A percentile compares a stretch with the other conserved stretches of the same genome.
These are phyloP conservation scores for Lumbricus terrestris DNA, from an alignment of 2,888 invertebrate genomes.

Conservation along the genomic window DNA sequence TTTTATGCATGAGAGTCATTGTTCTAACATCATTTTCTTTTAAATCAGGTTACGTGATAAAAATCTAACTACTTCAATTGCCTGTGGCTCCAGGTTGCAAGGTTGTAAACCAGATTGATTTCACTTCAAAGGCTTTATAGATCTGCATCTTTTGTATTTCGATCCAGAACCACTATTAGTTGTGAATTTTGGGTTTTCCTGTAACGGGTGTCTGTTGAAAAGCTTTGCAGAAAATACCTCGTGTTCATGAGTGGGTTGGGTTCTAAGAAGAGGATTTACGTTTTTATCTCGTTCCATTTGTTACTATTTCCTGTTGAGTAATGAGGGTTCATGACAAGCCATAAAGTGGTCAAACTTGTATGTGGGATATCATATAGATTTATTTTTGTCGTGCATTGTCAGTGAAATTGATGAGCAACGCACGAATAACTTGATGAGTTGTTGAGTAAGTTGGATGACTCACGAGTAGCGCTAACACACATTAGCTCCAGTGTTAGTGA, in stretches of 20 bases:
- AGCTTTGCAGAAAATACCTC: not conserved
- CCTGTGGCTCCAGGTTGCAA: not conserved
- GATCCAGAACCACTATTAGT: not conserved
- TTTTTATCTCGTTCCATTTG: not conserved
- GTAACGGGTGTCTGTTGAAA: not conserved
- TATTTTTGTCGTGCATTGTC: not conserved
- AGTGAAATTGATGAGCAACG: not conserved
- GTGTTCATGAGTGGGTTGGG: not conserved
- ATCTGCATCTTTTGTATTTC: not conserved
- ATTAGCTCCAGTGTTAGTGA: not conserved
- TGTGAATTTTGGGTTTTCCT: not conserved
- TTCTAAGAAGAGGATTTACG: not conserved
- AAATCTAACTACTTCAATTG: not conserved
- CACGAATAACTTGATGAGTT: not conserved
- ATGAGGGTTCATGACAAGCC: not conserved
- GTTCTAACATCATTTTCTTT: not conserved
- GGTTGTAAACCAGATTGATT: not conserved
- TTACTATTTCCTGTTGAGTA: not conserved
- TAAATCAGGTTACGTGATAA: not conserved
- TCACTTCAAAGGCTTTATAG: not conserved
- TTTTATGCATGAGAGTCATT: not conserved
- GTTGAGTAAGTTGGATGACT: not conserved
- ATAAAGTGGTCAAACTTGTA: not conserved
- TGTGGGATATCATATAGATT: not conserved
- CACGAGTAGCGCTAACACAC: not conserved